Evolutionary conservation across 2,113 vertebrate species (phyloP).

Genomic region (Xenopus laevis): DNA sequence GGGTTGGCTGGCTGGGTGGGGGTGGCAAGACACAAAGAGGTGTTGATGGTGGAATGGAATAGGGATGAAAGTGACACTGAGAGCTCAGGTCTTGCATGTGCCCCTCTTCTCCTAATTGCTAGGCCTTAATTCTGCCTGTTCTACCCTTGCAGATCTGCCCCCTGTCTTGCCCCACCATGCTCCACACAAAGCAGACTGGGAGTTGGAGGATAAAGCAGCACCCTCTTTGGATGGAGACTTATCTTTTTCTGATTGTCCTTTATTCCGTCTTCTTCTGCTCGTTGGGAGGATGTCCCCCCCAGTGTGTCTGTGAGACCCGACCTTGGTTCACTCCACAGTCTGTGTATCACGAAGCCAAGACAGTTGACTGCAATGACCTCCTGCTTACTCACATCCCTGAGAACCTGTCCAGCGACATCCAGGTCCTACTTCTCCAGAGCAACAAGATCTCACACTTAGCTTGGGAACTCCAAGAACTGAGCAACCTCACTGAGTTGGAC

Average conservation of each 20-base stretch:
- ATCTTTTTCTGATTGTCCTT: background rate
- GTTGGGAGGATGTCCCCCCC: conserved; percentile 61
- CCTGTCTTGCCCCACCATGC: too few species aligned
- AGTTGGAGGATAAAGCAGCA: background rate
- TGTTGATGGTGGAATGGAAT: background rate
- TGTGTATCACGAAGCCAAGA: conserved; percentile 70
- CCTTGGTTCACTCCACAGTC: conserved; percentile 80
- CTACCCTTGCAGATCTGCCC: background rate
- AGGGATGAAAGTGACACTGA: background rate
- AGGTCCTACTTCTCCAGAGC: conserved; percentile 76
- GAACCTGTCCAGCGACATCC: conserved; percentile 67
- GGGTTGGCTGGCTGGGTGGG: background rate
- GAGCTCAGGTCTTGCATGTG: background rate
- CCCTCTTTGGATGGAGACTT: conserved; percentile 2
- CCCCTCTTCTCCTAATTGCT: background rate
- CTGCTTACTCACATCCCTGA: conserved; percentile 62
- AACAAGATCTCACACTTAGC: conserved; percentile 72
- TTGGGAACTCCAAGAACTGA: conserved; percentile 63
- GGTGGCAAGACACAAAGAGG: background rate
- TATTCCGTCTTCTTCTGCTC: background rate
- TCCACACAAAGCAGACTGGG: too few species aligned
- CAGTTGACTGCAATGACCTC: conserved; percentile 76
- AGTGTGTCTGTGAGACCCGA: conserved; percentile 76
- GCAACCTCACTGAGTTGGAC: conserved; percentile 75
- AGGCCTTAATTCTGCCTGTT: too few species aligned